A percentile compares a stretch with the other conserved stretches of the same genome.
Evolutionary conservation across 2,888 invertebrate genomes (phyloP).

Genomic region (Brassicogethes aeneus): DNA sequence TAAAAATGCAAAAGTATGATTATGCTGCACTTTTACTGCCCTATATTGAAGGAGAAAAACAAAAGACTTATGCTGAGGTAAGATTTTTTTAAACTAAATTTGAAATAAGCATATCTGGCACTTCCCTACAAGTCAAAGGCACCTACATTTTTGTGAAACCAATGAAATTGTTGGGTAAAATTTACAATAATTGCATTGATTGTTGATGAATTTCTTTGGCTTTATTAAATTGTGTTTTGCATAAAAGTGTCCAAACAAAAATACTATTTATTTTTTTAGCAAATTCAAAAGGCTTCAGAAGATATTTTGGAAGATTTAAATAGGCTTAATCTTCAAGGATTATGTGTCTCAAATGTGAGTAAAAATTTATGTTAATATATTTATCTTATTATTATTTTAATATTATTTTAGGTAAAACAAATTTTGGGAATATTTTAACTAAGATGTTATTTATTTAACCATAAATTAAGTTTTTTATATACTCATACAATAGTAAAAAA

Average conservation of each 20-base stretch:
- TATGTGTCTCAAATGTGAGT: not conserved
- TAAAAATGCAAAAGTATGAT: constrained; percentile 19
- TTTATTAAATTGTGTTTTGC: too few species aligned
- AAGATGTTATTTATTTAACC: not conserved
- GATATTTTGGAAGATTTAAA: not conserved
- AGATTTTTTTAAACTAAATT: too few species aligned
- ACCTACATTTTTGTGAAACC: too few species aligned
- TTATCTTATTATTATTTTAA: not conserved
- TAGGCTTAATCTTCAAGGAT: not conserved
- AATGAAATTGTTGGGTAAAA: too few species aligned
- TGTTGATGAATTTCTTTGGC: too few species aligned
- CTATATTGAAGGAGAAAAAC: constrained; percentile 23
- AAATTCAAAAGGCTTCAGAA: not conserved
- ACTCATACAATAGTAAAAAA: too few species aligned
- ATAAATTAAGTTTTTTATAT: not conserved
- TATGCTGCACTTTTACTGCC: constrained; percentile 27
- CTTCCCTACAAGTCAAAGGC: too few species aligned
- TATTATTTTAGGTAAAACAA: not conserved
- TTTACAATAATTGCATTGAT: too few species aligned
- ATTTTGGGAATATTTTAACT: not conserved
- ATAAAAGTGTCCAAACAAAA: too few species aligned
- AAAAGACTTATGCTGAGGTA: constrained; percentile 14
- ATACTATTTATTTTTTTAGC: not conserved
- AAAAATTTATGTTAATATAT: not conserved
- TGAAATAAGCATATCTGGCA: too few species aligned